Percentiles rank a stretch among this genome's conserved stretches.
Conservation (phyloP, 2,113 vertebrate genomes). For the Lamprotornis superbus region DNA sequence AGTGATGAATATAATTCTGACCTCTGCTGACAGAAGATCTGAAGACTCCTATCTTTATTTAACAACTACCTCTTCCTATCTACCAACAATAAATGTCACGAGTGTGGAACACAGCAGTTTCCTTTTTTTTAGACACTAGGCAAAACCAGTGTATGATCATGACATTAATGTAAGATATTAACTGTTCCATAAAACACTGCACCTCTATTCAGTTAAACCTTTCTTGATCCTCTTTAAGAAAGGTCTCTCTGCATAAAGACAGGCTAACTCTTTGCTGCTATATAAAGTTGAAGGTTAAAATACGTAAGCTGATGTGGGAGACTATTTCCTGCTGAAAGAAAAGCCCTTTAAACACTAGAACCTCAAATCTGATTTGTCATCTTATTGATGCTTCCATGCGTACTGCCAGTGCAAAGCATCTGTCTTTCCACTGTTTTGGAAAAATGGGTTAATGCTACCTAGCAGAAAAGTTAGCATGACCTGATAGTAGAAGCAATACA, state of each 20-base stretch:
- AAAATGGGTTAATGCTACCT: neutral
- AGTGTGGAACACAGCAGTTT: neutral
- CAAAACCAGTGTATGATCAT: neutral
- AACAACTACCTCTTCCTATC: neutral
- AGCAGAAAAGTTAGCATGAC: neutral
- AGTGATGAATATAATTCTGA: neutral
- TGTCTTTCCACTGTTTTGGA: neutral
- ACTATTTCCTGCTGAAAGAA: conserved; percentile 55
- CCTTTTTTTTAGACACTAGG: neutral
- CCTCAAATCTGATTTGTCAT: conserved; percentile 30
- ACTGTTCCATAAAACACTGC: neutral
- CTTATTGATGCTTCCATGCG: neutral
- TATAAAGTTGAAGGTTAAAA: conserved; percentile 62
- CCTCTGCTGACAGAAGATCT: neutral
- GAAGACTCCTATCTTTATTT: neutral
- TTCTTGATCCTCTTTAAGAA: conserved; percentile 16
- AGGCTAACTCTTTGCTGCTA: conserved; percentile 20
- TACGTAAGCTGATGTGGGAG: conserved; percentile 23
- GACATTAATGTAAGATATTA: neutral
- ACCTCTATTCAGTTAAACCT: neutral
- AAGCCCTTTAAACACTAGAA: conserved; percentile 49
- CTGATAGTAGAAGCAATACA: neutral
- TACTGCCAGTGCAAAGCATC: neutral
- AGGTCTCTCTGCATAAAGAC: neutral
- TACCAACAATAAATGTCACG: rapidly evolving